Evolutionary conservation across 2,113 vertebrate species (phyloP).

Genomic region (Hippocampus zosterae): DNA sequence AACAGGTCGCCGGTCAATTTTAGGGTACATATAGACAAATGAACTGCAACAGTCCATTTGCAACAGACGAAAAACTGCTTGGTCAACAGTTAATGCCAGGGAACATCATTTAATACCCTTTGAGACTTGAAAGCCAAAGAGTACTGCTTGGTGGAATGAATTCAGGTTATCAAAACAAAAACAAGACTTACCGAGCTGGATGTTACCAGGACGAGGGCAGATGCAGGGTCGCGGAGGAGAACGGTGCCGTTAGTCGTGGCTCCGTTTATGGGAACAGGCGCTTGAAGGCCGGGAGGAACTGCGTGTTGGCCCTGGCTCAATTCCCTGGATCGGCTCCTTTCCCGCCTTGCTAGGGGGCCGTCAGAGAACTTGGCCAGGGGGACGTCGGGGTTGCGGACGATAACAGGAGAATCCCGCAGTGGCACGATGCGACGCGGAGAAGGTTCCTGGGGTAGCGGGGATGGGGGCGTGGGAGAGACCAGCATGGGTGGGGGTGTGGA

Average conservation of each 20-base stretch:
- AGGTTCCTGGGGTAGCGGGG: constrained; percentile 79
- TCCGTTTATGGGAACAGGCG: constrained; percentile 85
- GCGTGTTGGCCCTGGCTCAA: constrained; percentile 63
- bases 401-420: constrained; percentile 85
- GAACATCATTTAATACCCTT: neutral
- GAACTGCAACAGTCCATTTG: too few relatives aligned
- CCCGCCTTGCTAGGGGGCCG: constrained; percentile 68
- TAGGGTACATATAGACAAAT: too few relatives aligned
- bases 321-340: constrained; percentile 61
- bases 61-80: too few relatives aligned
- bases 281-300: constrained; percentile 72
- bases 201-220: constrained; percentile 70
- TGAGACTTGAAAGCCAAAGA: neutral
- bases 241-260: constrained; percentile 69
- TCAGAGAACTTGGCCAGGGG: constrained; percentile 84
- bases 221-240: constrained; percentile 66
- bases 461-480: constrained; percentile 77
- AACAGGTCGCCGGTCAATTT: too few relatives aligned
- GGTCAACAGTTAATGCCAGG: neutral
- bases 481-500: constrained; percentile 80
- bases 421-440: constrained; percentile 82
- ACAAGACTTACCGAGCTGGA: constrained; percentile 56
- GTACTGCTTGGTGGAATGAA: neutral
- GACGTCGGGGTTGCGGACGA: constrained; percentile 88
- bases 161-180: neutral